These are phyloP conservation scores for Crossoptilon crossoptilon DNA, from an alignment of 2,797 vertebrate species.

Conservation along the genomic window DNA sequence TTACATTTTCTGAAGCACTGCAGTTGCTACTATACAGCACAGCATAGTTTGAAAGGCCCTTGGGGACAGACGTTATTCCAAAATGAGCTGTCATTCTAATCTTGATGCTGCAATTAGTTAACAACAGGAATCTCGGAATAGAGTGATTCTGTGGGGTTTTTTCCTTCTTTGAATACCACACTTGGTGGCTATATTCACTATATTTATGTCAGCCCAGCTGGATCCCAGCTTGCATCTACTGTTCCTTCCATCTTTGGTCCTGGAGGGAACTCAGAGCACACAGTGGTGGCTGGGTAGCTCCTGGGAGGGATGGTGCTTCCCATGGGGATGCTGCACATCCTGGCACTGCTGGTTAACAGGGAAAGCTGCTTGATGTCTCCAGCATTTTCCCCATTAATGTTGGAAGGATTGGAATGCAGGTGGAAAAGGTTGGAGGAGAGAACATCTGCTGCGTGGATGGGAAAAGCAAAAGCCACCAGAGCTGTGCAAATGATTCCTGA, in stretches of 20 bases:
- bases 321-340: not conserved
- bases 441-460: not conserved
- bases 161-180: not conserved
- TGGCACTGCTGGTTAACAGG: not conserved
- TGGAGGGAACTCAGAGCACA: not conserved
- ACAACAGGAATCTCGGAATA: not conserved
- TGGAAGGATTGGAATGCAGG: not conserved
- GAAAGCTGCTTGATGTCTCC: not conserved
- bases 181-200: not conserved
- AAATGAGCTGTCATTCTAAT: not conserved
- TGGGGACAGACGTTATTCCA: not conserved
- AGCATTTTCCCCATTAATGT: not conserved
- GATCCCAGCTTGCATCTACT: not conserved
- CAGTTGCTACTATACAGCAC: fast-evolving
- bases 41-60: not conserved
- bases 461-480: not conserved
- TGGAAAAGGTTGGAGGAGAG: not conserved
- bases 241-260: not conserved
- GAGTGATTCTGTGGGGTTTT: fast-evolving
- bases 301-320: not conserved
- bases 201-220: not conserved
- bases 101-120: not conserved
- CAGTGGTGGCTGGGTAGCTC: not conserved
- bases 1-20: not conserved
- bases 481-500: not conserved